Conservation (phyloP, 2,113 vertebrate species). For the Pelvicachromis taeniatus region DNA sequence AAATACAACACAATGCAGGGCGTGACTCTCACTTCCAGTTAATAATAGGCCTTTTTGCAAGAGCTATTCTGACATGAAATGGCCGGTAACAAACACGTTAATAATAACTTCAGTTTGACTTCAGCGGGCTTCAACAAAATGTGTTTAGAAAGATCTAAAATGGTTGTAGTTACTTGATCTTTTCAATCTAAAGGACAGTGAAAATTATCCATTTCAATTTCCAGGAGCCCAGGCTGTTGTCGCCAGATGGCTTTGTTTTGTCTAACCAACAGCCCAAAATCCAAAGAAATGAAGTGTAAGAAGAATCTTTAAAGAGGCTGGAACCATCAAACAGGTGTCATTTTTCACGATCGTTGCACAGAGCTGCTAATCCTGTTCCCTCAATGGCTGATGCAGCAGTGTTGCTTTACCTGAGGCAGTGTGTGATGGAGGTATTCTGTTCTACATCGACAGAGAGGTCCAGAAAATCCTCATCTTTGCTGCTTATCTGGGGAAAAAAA, state of each 20-base stretch:
- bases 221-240: background rate
- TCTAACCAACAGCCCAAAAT: background rate
- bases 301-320: background rate
- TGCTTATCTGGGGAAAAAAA: slow-evolving; percentile 84
- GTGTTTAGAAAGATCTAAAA: background rate
- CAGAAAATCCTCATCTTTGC: slow-evolving; percentile 99
- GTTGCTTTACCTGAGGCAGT: slow-evolving; percentile 87
- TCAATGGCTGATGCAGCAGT: background rate
- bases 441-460: slow-evolving; percentile 98
- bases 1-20: background rate
- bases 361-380: background rate
- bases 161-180: background rate
- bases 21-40: background rate
- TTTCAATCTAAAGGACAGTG: background rate
- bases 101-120: background rate
- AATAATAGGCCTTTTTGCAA: background rate
- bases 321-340: background rate
- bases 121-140: background rate
- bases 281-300: background rate
- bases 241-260: background rate
- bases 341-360: background rate
- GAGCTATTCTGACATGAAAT: background rate
- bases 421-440: slow-evolving; percentile 98
- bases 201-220: background rate
- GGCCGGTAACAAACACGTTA: background rate